Evolutionary conservation across 1,140 invertebrate genomes (phyloP), one percentile per base, ranked within the genome.

Genomic region (Tetragnatha versicolor): DNA sequence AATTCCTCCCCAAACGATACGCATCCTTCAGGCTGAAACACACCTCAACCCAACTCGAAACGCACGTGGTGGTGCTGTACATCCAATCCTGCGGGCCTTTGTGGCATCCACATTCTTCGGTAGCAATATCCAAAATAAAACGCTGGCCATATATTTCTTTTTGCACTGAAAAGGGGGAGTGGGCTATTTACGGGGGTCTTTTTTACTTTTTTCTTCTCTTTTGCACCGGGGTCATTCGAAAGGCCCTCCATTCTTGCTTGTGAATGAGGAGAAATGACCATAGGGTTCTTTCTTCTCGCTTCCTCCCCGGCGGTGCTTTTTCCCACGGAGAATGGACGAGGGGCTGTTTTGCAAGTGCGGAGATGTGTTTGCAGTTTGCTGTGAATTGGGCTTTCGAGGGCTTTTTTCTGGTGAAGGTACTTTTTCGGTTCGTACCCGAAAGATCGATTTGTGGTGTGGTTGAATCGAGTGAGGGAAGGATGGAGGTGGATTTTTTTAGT

Each of bases 211-310:
- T n/a, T n/a, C n/a, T 4, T 9, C 22, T 39, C 31, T 37, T 63
- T 63, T 39, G n/a, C 35, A 51, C 55, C 14, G 17, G 20, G 49
- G 49, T 35, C n/a, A 35, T n/a, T 39, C 49, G 68, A 70, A 70
- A 42, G 55, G 55, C 3, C 25, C 31, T 25, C 42, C 68, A 45
- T 49, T 70, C 42, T 47, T 70, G 27, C 42, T 51, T 51, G 29
- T 70, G 68, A 70, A 70, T 70, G 68, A 70, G 45, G 33, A 27
- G 68, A 70, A 70, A 70, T 70, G 68, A 70, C 68, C 68, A 70
- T 53, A 53, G 66, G 39, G 42, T 35, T 55, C 27, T 25, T 55
- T 22, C 60, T 22, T 29, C 10, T 20, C 25, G 10, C 42, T 35
- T 37, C 25, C 42, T 37, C n/a, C 35, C 14, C 33, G 14, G 27